Evolutionary conservation across 37 sponge, comb jelly and placozoan species (phyloP).

Genomic region (Lycopodina hypogea): DNA sequence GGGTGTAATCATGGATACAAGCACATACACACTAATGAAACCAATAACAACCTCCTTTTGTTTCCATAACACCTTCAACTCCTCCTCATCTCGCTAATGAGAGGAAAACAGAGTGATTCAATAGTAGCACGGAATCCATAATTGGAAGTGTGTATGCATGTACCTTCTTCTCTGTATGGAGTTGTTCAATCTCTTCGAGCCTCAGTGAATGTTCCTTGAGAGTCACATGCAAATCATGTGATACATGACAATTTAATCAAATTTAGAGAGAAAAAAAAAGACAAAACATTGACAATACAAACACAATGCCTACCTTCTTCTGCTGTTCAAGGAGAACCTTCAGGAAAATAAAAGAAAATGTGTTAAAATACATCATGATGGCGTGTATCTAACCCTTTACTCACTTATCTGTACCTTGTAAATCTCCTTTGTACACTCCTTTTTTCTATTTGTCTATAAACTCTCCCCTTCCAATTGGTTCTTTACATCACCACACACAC

Average conservation of each 20-base stretch:
- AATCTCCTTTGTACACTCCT: no score
- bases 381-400: no score
- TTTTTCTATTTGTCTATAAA: no score
- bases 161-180: slow-evolving; percentile 34
- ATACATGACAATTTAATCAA: background rate
- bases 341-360: background rate
- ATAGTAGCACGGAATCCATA: background rate
- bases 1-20: background rate
- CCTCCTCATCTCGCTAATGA: slow-evolving; percentile 24
- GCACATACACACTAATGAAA: background rate
- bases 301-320: slow-evolving; percentile 14
- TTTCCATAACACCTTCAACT: slow-evolving; percentile 25
- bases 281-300: no score
- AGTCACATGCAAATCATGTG: no score
- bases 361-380: no score
- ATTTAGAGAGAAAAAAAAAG: no score
- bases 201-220: slow-evolving; percentile 31
- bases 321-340: slow-evolving; percentile 27
- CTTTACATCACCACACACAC: background rate
- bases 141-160: background rate
- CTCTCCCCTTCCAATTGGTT: no score
- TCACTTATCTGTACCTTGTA: no score
- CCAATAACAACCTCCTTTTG: slow-evolving; percentile 23
- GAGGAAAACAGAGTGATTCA: background rate
- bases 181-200: slow-evolving; percentile 47